Base-by-base conservation (phyloP, 2,113 vertebrate species). In the Nesogale talazaci region DNA sequence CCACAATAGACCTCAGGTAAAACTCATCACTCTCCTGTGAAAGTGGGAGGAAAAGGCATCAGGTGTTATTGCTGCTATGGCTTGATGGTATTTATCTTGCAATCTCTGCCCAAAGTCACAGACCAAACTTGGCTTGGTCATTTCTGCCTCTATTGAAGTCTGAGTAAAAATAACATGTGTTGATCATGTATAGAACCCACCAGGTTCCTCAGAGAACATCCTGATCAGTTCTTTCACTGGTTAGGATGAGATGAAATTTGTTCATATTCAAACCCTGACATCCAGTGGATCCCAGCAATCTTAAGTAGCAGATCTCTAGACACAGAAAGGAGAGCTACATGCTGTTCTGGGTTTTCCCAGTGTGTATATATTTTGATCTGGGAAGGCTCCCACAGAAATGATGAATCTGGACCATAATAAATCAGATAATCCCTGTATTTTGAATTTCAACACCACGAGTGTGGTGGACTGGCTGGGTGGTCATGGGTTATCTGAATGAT, bases 11-110 rank as follows among this genome's bases (percentile, higher is more conserved):
- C 11, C 59, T 67, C 12, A 72, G 67, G 0, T 88, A 83, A 76
- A 79, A 83, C 78, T 8, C 8, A 5, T 86, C 38, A 25, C 72
- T 79, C 89, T 77, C 46, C 27, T 96, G 92, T 86, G 74, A 77
- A 89, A 80, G 15, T 11, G 23, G 27, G 63, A 70, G 69, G 29
- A 38, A 57, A 75, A 67, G 5, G 7, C 38, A 40, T 69, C 36
- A 31, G 15, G 70, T 56, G 25, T 29, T n/a, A 17, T n/a, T 27
- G 46, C 46, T 52, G 46, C 46, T 52, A 4, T 3, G 57, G 57
- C 12, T 9, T 17, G 5, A 67, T 9, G 27, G 70, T 8, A 57
- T 61, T 19, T 23, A 72, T 34, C 57, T 70, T 6, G 34, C 25
- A 14, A 19, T 56, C 56, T 38, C 40, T 31, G 46, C 25, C 31